Evolutionary conservation across 2,888 invertebrate species (phyloP), one percentile per base, ranked within the genome.

Genomic region (Scaptomyza reducta): DNA sequence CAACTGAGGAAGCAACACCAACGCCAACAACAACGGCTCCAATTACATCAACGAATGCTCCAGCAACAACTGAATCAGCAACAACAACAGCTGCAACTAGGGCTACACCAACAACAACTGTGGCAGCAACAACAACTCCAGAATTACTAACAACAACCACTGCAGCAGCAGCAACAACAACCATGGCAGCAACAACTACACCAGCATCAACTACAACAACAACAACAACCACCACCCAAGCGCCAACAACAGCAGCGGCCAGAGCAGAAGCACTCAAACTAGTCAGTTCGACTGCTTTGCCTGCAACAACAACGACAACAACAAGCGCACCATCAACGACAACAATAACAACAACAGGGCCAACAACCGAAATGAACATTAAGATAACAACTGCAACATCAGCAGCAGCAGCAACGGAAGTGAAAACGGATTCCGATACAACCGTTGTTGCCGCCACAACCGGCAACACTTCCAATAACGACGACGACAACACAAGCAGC

Each of bases 331-430:
- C 49, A 7, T 29, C 68, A 31, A 22, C 73, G 10, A 46, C 71
- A 25, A 41, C 68, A 46, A 35, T 50, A 54, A 38, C 75, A 9
- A 60, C 50, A 42, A 41, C 40, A 5, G 59, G 63, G 49, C 54
- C 72, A 40, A 70, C 69, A 49, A 58, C 74, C 25, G 56, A 14
- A 7, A n/a, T 44, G 53, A 14, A 56, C 69, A 35, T 61, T 65
- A 25, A 57, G 64, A 35, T 46, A 9, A 51, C 66, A 33, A 63
- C 59, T 31, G 33, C 70, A 25, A 57, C 56, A 42, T 25, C 70
- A 2, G 44, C 66, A 10, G 45, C 16, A 16, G 16, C 41, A 10
- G 50, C 47, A 50, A 22, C 42, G 57, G 63, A 63, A 46, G 29
- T 46, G 25, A 46, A 45, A 64, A n/a, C 64, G 64, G 51, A 60